phyloP scores from a whole-genome alignment of 2,797 vertebrate genomes.

The Oryzias sinensis region DNA sequence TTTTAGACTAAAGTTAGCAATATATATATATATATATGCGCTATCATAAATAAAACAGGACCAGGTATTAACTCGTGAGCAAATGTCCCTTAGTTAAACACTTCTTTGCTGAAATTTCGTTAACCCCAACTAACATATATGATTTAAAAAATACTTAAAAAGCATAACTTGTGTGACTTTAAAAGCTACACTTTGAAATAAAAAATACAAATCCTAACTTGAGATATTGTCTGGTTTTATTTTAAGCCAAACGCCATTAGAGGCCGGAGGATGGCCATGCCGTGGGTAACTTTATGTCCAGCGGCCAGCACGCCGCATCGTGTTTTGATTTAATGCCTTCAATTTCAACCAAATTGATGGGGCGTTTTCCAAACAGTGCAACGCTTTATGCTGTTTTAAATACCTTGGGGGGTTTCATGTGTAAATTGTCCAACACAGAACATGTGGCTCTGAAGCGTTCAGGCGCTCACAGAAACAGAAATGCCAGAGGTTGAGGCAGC shows the following conservation, averaged over 20 bases:
- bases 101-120: no score
- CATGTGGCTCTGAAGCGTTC: background rate
- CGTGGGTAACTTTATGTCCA: constrained; percentile 47
- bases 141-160: no score
- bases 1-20: background rate
- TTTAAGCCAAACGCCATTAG: constrained; percentile 6
- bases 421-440: accelerated
- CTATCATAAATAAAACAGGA: no score
- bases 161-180: no score
- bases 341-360: background rate
- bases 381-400: accelerated
- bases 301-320: constrained; percentile 35
- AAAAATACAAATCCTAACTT: no score
- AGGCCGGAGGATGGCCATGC: constrained; percentile 35
- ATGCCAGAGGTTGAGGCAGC: constrained; percentile 49
- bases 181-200: no score
- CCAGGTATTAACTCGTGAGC: no score
- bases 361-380: accelerated
- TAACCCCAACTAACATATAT: no score
- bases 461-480: background rate
- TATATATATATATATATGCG: no score
- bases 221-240: background rate
- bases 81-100: no score
- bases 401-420: accelerated
- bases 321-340: constrained; percentile 23